Evolutionary conservation across 2,888 invertebrate genomes (phyloP).

Genomic region (Urechis unicinctus): DNA sequence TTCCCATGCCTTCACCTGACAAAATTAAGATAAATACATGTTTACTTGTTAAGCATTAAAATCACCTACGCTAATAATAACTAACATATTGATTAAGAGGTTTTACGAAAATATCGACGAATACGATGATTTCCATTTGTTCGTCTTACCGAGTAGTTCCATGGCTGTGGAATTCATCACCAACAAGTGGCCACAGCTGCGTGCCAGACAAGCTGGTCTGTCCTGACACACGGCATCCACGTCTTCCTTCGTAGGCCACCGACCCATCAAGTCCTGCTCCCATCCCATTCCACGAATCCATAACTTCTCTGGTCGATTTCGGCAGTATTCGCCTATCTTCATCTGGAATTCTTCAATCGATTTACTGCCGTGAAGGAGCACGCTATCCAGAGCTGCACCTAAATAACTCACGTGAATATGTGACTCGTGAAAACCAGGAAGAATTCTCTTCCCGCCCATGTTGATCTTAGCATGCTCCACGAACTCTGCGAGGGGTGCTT

Average conservation of each 20-base stretch:
- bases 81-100: neutral
- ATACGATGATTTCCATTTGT: neutral
- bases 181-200: constrained; percentile 16
- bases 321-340: constrained; percentile 2
- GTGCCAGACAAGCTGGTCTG: constrained; percentile 15
- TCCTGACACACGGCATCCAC: constrained; percentile 18
- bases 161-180: constrained; percentile 16
- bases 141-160: constrained; percentile 14
- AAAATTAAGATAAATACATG: too few species aligned
- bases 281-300: constrained; percentile 14
- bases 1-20: too few species aligned
- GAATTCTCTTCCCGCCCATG: constrained; percentile 6
- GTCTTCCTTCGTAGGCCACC: constrained; percentile 18
- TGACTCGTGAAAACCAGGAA: constrained; percentile 21
- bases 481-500: constrained; percentile 7
- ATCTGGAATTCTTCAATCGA: constrained; percentile 7
- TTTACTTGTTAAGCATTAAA: neutral
- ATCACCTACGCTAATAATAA: neutral
- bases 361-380: constrained; percentile 5
- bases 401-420: constrained; percentile 17
- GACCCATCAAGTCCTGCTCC: constrained; percentile 19
- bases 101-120: neutral
- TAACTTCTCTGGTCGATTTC: constrained; percentile 1
- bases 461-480: neutral
- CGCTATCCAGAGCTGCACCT: constrained; percentile 1